Evolutionary conservation across 2,888 invertebrate species (phyloP), one percentile per base, ranked within the genome.

Genomic region (Adineta ricciae): DNA sequence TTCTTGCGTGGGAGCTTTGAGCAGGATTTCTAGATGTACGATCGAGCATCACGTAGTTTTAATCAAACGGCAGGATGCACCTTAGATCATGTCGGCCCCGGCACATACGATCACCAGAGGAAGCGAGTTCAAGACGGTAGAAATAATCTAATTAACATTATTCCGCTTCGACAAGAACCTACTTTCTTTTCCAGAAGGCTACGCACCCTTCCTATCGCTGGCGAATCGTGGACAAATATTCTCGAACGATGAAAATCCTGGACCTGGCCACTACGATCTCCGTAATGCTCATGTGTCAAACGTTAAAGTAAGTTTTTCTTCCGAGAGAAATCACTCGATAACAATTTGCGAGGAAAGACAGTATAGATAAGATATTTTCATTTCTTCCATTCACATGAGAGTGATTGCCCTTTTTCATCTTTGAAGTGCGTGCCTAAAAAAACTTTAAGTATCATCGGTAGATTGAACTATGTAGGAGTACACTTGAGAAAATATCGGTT

Each of bases 131-230:
- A 41, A 8, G 73, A 78, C 27, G 73, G 73, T 78, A 19, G 2
- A 50, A 50, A 50, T 50, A 16, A 16, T 19, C 2, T 19, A 50
- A 50, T 11, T 49, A 49, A n/a, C n/a, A n/a, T n/a, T n/a, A n/a
- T n/a, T n/a, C n/a, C n/a, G n/a, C n/a, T n/a, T n/a, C n/a, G n/a
- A n/a, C n/a, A 36, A 72, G 36, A 32, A 19, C 21, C 36, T 64
- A 46, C 11, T 46, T 46, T 8, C 19, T 8, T 73, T 27, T 38
- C 38, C 87, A 89, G 90, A 90, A 89, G 90, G 90, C 27, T 90
- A 90, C 88, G 90, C 90, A n/a, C 90, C 90, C 19, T 90, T 90
- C 86, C 85, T 89, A 86, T 90, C 90, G 8, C 89, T 90, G 88
- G 89, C 90, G 54, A 88, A 88, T 84, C 86, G 90, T 46, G 90